Evolutionary conservation across 2,113 vertebrate genomes (phyloP).

Genomic region (Proterorhinus semilunaris): DNA sequence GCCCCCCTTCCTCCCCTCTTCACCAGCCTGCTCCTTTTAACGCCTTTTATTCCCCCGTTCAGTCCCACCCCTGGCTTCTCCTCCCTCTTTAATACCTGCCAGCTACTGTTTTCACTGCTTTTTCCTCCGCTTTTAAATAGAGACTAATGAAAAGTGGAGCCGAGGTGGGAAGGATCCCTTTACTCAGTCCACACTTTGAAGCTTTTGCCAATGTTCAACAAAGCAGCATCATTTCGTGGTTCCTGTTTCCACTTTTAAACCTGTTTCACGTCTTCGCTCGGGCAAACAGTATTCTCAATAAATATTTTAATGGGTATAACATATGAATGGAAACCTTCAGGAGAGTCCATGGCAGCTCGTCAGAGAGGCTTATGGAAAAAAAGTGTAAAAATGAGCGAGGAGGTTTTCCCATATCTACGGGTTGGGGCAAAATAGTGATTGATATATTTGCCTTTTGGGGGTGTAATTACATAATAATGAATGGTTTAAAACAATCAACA

Average conservation of each 20-base stretch:
- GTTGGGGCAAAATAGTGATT: not conserved
- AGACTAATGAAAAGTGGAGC: constrained; percentile 43
- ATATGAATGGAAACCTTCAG: constrained; percentile 31
- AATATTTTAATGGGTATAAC: constrained; percentile 35
- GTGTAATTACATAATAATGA: not conserved
- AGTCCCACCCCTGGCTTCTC: constrained; percentile 22
- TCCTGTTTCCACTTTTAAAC: constrained; percentile 32
- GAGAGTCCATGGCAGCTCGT: constrained; percentile 29
- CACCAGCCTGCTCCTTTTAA: constrained; percentile 36
- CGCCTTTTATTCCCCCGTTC: constrained; percentile 41
- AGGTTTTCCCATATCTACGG: not conserved
- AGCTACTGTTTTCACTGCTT: constrained; percentile 37
- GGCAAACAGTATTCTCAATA: constrained; percentile 17
- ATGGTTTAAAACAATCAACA: not conserved
- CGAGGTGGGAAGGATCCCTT: constrained; percentile 1
- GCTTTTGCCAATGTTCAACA: not conserved
- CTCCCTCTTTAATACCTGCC: constrained; percentile 19
- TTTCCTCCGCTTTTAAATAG: constrained; percentile 30
- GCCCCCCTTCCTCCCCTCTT: constrained; percentile 18
- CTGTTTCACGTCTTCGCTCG: constrained; percentile 20
- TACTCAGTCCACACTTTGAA: constrained; percentile 20
- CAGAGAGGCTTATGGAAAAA: constrained; percentile 42
- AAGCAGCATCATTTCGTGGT: constrained; percentile 3
- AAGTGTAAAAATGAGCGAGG: constrained; percentile 21
- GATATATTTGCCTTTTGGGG: not conserved